A percentile compares a stretch with the other conserved stretches of the same genome.
Conservation (phyloP, 2,113 vertebrate genomes). For the Labrus mixtus region DNA sequence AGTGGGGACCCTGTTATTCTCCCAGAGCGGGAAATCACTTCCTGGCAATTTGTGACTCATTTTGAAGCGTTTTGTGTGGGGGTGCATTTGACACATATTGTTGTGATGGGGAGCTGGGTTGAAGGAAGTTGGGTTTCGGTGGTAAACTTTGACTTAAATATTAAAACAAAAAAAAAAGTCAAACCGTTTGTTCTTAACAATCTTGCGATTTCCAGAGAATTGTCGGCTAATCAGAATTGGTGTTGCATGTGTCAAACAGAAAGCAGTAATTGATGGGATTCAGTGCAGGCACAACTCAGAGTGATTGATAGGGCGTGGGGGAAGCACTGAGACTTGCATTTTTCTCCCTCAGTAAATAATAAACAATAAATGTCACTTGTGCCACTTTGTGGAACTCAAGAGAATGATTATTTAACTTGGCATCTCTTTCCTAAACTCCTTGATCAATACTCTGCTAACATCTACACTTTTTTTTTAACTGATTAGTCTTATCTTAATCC, state of each 20-base stretch:
- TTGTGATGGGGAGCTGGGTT: slow-evolving; percentile 37
- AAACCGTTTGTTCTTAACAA: slow-evolving; percentile 69
- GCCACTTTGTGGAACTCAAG: slow-evolving; percentile 27
- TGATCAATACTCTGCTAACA: slow-evolving; percentile 42
- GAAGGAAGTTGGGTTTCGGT: slow-evolving; percentile 26
- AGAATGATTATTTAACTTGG: slow-evolving; percentile 47
- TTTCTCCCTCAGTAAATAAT: slow-evolving; percentile 59
- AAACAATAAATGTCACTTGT: slow-evolving; percentile 42
- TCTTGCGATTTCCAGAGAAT: slow-evolving; percentile 62
- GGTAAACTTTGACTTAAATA: slow-evolving; percentile 68
- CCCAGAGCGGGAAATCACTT: slow-evolving; percentile 79
- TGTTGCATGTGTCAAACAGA: slow-evolving; percentile 61
- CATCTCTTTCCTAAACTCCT: slow-evolving; percentile 47
- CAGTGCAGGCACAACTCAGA: slow-evolving; percentile 42
- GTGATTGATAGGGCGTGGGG: slow-evolving; percentile 70
- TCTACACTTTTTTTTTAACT: slow-evolving; percentile 16
- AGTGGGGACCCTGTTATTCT: slow-evolving; percentile 73
- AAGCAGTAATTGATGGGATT: slow-evolving; percentile 70
- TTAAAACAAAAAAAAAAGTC: slow-evolving; percentile 66
- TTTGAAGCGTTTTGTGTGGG: slow-evolving; percentile 65
- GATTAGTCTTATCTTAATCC: slow-evolving; percentile 59
- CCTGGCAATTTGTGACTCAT: slow-evolving; percentile 80
- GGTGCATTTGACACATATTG: slow-evolving; percentile 58
- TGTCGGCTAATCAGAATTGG: slow-evolving; percentile 74
- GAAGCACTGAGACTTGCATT: slow-evolving; percentile 59